Conservation (phyloP, 2,888 invertebrate species). For the Apodemia hepburni region DNA sequence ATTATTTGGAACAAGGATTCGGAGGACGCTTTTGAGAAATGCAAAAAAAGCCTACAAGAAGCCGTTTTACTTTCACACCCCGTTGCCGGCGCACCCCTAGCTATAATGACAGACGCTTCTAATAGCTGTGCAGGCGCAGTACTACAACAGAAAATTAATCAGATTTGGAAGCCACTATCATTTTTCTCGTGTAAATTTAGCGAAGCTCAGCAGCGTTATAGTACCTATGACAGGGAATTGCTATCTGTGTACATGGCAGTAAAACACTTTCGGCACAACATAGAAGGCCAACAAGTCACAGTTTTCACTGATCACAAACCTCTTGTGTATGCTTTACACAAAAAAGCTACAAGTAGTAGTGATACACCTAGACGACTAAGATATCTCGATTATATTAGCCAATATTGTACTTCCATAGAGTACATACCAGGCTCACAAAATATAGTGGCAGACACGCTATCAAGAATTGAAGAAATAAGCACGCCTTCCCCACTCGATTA, state of each 20-base stretch:
- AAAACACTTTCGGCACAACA: too few relatives aligned
- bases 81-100: constrained; percentile 21
- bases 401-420: constrained; percentile 18
- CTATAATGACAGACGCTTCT: constrained; percentile 38
- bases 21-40: constrained; percentile 27
- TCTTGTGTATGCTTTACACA: constrained; percentile 24
- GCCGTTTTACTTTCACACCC: constrained; percentile 22
- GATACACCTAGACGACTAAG: constrained; percentile 24
- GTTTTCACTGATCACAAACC: constrained; percentile 28
- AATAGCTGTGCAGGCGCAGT: constrained; percentile 43
- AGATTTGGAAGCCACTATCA: neutral
- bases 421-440: constrained; percentile 14
- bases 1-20: constrained; percentile 29
- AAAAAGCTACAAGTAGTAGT: constrained; percentile 21
- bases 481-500: constrained; percentile 23
- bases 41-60: constrained; percentile 25
- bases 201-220: neutral
- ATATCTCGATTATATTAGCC: constrained; percentile 27
- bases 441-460: constrained; percentile 1
- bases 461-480: constrained; percentile 16
- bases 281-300: constrained; percentile 14
- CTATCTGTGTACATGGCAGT: constrained; percentile 7
- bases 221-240: constrained; percentile 8
- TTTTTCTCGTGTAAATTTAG: constrained; percentile 15
- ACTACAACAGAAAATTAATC: neutral